Evolutionary conservation across 2,113 vertebrate species (phyloP).

Genomic region (Madoqua kirkii): DNA sequence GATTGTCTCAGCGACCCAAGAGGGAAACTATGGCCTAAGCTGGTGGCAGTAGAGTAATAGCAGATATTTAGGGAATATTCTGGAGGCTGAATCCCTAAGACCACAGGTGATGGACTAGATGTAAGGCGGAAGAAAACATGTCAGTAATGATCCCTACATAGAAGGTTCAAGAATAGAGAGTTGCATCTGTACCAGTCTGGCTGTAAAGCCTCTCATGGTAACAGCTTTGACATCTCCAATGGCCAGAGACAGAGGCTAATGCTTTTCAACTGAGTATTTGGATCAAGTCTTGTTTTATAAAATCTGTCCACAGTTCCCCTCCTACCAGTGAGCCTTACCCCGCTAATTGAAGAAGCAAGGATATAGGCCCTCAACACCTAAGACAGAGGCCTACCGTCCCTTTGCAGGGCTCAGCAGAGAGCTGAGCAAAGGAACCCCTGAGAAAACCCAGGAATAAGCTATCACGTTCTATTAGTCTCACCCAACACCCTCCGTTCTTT

Average conservation of each 20-base stretch:
- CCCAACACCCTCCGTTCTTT: slow-evolving; percentile 19
- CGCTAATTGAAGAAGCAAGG: neutral
- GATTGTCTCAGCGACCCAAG: neutral
- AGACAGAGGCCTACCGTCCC: neutral
- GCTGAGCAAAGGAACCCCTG: neutral
- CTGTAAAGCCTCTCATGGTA: neutral
- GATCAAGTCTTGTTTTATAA: neutral
- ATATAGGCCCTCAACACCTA: neutral
- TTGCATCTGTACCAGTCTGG: neutral
- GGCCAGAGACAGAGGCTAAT: neutral
- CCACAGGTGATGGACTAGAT: neutral
- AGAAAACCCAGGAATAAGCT: neutral
- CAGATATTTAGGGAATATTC: neutral
- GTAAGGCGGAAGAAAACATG: neutral
- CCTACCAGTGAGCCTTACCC: neutral
- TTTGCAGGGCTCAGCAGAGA: neutral
- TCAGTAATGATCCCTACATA: neutral
- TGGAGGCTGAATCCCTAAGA: neutral
- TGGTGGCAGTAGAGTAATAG: neutral
- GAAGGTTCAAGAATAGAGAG: neutral
- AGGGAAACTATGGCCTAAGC: neutral
- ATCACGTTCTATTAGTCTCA: neutral
- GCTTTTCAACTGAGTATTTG: neutral
- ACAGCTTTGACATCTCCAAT: neutral
- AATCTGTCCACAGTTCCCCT: neutral